phyloP scores from a whole-genome alignment of 2,888 invertebrate genomes.

The Xylophagus ater region DNA sequence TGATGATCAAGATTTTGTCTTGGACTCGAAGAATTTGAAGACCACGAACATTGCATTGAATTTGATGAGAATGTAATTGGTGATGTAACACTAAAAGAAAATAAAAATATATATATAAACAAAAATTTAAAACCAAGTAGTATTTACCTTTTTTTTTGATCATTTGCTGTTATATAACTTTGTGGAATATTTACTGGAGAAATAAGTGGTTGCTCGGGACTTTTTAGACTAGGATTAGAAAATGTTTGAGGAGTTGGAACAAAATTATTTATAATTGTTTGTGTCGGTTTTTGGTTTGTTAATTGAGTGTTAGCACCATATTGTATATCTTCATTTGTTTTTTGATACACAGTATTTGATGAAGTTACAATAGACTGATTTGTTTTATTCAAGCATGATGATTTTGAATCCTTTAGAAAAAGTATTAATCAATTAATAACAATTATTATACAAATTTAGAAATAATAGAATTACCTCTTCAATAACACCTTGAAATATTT shows the following conservation, averaged over 20 bases:
- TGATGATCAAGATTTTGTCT: conserved; percentile 17
- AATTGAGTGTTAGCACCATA: too few species aligned
- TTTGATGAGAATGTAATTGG: conserved; percentile 6
- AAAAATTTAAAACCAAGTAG: background rate
- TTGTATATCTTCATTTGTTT: too few species aligned
- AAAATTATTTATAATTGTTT: too few species aligned
- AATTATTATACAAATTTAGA: too few species aligned
- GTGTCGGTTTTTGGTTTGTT: too few species aligned
- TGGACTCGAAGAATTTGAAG: conserved; percentile 15
- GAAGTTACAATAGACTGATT: too few species aligned
- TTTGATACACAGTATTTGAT: too few species aligned
- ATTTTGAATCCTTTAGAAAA: too few species aligned
- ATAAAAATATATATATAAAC: background rate
- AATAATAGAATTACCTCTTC: conserved; percentile 12
- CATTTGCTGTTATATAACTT: conserved; percentile 6
- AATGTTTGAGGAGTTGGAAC: too few species aligned
- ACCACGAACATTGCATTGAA: conserved; percentile 10
- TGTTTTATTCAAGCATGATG: too few species aligned
- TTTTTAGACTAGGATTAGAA: too few species aligned
- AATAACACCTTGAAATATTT: conserved; percentile 76
- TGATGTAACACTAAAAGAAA: conserved; percentile 10
- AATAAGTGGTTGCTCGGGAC: conserved; percentile 9
- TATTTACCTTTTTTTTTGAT: conserved; percentile 9
- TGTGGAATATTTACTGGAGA: conserved; percentile 6
- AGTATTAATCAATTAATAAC: too few species aligned